Evolutionary conservation across 2,113 vertebrate genomes (phyloP).

Genomic region (Neotragus pygmaeus): DNA sequence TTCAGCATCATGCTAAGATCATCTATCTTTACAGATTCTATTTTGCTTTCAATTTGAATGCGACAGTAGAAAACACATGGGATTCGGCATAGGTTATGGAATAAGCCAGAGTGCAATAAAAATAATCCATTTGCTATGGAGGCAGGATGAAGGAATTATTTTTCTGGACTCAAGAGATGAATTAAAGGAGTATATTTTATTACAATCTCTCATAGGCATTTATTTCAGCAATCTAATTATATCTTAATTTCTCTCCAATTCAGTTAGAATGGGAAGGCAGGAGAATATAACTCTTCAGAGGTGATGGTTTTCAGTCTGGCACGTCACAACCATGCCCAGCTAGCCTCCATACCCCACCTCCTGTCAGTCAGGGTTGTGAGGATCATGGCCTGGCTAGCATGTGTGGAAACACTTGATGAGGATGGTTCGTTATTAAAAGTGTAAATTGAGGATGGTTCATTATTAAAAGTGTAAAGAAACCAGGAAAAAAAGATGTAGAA

Average conservation of each 20-base stretch:
- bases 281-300: not conserved
- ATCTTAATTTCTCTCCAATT: not conserved
- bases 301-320: not conserved
- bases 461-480: not conserved
- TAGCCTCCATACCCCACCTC: not conserved
- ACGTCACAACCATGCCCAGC: not conserved
- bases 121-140: conserved; percentile 1
- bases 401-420: not conserved
- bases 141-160: not conserved
- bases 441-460: not conserved
- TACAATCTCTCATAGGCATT: not conserved
- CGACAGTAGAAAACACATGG: not conserved
- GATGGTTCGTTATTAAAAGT: not conserved
- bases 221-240: not conserved
- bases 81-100: not conserved
- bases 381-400: not conserved
- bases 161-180: not conserved
- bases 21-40: not conserved
- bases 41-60: not conserved
- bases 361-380: not conserved
- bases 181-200: conserved; percentile 12
- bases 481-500: not conserved
- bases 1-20: not conserved
- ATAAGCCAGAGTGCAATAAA: not conserved
- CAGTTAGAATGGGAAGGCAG: not conserved